Evolutionary conservation across 2,797 vertebrate species (phyloP).

Genomic region (Podargus strigoides): DNA sequence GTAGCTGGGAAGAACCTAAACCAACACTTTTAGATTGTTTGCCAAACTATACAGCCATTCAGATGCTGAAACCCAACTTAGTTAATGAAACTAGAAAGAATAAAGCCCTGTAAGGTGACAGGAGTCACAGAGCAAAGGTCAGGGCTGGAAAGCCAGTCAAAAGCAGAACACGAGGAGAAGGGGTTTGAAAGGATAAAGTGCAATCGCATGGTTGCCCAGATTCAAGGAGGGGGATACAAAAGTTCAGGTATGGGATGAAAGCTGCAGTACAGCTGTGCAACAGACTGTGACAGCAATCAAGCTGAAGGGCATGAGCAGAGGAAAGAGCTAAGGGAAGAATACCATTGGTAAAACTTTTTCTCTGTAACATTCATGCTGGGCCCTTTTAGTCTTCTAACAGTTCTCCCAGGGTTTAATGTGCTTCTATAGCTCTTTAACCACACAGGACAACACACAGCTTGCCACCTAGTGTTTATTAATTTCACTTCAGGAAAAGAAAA

Average conservation of each 20-base stretch:
- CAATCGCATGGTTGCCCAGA: background rate
- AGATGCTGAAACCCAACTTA: background rate
- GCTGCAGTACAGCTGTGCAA: background rate
- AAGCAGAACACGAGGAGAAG: background rate
- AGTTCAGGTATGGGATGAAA: background rate
- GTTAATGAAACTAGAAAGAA: background rate
- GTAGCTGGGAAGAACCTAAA: background rate
- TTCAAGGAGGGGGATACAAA: background rate
- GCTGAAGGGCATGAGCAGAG: background rate
- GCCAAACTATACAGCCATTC: background rate
- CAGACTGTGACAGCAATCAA: background rate
- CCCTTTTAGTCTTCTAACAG: background rate
- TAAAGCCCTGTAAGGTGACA: background rate
- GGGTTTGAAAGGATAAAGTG: background rate
- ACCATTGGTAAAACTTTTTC: background rate
- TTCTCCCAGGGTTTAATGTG: background rate
- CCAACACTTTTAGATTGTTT: background rate
- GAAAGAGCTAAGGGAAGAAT: background rate
- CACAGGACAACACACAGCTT: background rate
- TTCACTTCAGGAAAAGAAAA: background rate
- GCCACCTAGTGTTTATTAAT: constrained; percentile 3
- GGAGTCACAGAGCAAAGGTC: background rate
- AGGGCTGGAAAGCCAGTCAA: background rate
- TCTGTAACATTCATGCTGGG: background rate
- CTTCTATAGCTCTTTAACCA: background rate